Evolutionary conservation across 2,888 invertebrate genomes (phyloP).

Genomic region (Dexiosoma caninum): DNA sequence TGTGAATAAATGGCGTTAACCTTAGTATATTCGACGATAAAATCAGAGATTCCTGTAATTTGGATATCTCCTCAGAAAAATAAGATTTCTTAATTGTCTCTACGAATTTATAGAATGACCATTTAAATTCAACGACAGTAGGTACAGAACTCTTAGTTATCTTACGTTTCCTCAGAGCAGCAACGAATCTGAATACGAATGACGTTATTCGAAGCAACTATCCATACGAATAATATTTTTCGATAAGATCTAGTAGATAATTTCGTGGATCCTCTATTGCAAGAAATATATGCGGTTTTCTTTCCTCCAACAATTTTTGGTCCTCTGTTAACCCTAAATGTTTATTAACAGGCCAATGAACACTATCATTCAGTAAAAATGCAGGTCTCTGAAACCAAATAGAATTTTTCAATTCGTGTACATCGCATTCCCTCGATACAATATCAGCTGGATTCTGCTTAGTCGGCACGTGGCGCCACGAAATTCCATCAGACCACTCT

Average conservation of each 20-base stretch:
- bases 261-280: background rate
- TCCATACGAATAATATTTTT: too few species aligned
- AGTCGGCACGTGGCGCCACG: constrained; percentile 1
- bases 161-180: background rate
- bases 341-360: constrained; percentile 3
- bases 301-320: background rate
- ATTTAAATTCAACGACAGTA: background rate
- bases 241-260: too few species aligned
- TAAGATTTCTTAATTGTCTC: background rate
- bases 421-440: background rate
- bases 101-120: background rate
- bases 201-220: background rate
- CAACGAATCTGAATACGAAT: background rate
- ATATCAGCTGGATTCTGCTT: background rate
- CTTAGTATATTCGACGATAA: too few species aligned
- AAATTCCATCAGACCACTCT: background rate
- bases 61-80: too few species aligned
- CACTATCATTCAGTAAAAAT: background rate
- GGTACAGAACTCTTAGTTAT: background rate
- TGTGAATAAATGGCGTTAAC: too few species aligned
- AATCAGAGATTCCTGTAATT: too few species aligned
- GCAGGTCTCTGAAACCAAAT: background rate
- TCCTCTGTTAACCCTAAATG: constrained; percentile 26
- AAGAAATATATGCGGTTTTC: background rate
- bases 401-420: background rate